A percentile compares a stretch with the other conserved stretches of the same genome.
phyloP scores from a whole-genome alignment of 2,888 invertebrate genomes.

The Salpingus planirostris region DNA sequence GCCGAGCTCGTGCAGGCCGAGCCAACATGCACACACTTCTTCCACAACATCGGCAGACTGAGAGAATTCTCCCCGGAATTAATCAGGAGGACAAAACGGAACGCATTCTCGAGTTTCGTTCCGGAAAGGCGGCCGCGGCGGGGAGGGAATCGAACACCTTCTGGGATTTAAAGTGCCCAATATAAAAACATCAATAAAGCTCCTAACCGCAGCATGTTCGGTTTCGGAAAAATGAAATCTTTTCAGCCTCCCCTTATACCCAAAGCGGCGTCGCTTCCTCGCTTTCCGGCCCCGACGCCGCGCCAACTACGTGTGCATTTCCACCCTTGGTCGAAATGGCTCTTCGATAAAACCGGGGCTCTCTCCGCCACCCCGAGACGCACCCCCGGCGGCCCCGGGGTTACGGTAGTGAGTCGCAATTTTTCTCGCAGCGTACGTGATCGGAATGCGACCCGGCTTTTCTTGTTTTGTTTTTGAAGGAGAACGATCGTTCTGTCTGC shows the following conservation, averaged over 20 bases:
- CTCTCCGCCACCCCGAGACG: slow-evolving; percentile 11
- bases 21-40: too few species aligned
- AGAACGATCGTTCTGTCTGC: slow-evolving; percentile 12
- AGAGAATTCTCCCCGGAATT: too few species aligned
- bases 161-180: slow-evolving; percentile 31
- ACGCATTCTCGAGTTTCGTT: too few species aligned
- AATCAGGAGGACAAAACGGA: too few species aligned
- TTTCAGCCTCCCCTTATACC: slow-evolving; percentile 34
- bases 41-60: too few species aligned
- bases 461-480: slow-evolving; percentile 38
- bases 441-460: slow-evolving; percentile 31
- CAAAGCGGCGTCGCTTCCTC: too few species aligned
- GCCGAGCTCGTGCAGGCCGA: too few species aligned
- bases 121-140: too few species aligned
- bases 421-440: slow-evolving; percentile 44
- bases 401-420: slow-evolving; percentile 41
- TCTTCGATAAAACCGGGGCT: slow-evolving; percentile 35
- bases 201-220: slow-evolving; percentile 39
- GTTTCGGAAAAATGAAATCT: slow-evolving; percentile 42
- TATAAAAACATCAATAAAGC: slow-evolving; percentile 38
- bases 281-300: too few species aligned
- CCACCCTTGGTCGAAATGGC: slow-evolving; percentile 38
- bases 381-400: slow-evolving; percentile 28
- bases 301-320: slow-evolving; percentile 33
- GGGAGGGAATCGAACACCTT: slow-evolving; percentile 15